Evolutionary conservation across 2,113 vertebrate genomes (phyloP), one percentile per base, ranked within the genome.

Genomic region (Myotis lucifugus): DNA sequence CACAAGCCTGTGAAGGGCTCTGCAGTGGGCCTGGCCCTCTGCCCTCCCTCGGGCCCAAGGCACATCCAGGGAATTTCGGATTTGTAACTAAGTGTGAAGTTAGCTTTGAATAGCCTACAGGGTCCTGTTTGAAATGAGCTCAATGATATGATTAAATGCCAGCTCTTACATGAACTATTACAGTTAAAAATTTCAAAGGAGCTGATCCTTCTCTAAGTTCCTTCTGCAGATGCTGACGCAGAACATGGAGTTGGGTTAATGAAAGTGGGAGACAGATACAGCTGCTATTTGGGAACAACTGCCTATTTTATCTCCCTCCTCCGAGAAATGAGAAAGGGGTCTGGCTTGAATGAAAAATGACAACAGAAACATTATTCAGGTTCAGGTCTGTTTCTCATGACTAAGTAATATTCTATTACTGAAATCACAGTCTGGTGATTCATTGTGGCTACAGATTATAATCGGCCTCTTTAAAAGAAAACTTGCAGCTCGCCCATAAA

Each of bases 31-130:
- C 25, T 29, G 14, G 8, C 66, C n/a, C 66, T 69, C 29, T 1
- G 3, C 66, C n/a, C 66, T 69, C 29, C 2, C 3, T 50, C 3
- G 27, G 46, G 37, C 74, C 42, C 18, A 11, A 48, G 61, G 76
- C 46, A 81, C 52, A 72, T 67, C 96, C 69, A 79, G 66, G 48
- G 88, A 98, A 95, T 59, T 96, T 92, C 89, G 73, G 85, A 54
- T 93, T 52, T 90, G 6, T 95, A 86, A 1, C 50, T 70, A 77
- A 42, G 74, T 90, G 61, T 92, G 86, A 96, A 97, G 96, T 97
- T 87, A 83, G 54, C 72, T 95, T 96, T 93, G 46, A 96, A 74
- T 10, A 81, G 46, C 8, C 79, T 84, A 29, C 21, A 67, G 18
- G 18, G 84, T 69, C 89, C 88, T 8, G 10, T 86, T 86, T 89